Conservation (phyloP, 2,113 vertebrate genomes). For the Nesogale talazaci region DNA sequence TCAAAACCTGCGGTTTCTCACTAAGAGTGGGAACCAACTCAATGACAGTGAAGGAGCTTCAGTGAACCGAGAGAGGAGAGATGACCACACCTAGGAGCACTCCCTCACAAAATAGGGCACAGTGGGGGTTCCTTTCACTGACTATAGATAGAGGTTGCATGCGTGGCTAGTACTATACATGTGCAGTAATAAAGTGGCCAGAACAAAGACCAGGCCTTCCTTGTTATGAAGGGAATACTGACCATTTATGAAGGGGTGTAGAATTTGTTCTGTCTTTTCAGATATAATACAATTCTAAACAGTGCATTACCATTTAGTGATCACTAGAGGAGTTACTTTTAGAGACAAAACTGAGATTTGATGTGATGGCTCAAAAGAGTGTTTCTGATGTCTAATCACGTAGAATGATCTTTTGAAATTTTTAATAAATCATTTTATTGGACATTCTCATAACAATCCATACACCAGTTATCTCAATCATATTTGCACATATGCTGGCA, state of each 20-base stretch:
- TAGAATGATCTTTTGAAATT: rapidly evolving
- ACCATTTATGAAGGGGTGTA: neutral
- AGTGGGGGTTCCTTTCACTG: neutral
- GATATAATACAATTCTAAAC: neutral
- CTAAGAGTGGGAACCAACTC: too few species aligned
- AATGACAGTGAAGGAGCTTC: too few species aligned
- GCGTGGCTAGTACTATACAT: too few species aligned
- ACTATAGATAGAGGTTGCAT: neutral
- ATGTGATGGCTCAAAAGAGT: neutral
- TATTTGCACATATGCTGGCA: too few species aligned
- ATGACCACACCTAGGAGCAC: rapidly evolving
- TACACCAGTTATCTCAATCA: too few species aligned
- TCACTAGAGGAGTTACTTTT: neutral
- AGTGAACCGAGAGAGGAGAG: too few species aligned
- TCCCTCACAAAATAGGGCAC: neutral
- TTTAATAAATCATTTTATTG: too few species aligned
- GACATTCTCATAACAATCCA: too few species aligned
- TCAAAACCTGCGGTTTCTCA: neutral
- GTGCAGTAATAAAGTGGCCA: neutral
- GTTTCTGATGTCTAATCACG: neutral
- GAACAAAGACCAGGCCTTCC: neutral
- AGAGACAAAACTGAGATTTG: neutral
- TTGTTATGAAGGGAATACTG: neutral
- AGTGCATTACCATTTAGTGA: neutral
- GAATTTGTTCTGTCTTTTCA: neutral